These are phyloP conservation scores for Girardia tigrina DNA, from an alignment of 2,888 invertebrate genomes.

Conservation along the genomic window DNA sequence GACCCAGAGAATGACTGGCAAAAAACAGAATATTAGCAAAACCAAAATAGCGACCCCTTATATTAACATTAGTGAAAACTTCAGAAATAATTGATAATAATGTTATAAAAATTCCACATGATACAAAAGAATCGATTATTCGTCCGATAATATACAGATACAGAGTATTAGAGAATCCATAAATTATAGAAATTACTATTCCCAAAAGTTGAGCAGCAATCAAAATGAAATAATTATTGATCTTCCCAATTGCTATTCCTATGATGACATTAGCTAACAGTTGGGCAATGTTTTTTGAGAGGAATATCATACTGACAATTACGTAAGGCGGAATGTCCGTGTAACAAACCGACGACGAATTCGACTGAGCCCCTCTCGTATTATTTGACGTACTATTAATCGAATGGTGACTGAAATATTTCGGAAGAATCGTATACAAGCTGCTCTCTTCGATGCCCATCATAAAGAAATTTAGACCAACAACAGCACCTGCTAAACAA, in stretches of 20 bases:
- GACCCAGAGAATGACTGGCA: not conserved
- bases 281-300: not conserved
- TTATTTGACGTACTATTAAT: not conserved
- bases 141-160: not conserved
- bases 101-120: not conserved
- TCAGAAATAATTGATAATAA: not conserved
- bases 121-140: not conserved
- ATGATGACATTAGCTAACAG: not conserved
- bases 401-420: not conserved
- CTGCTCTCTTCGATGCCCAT: not conserved
- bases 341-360: not conserved
- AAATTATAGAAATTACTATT: not conserved
- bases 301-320: not conserved
- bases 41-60: not conserved
- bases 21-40: not conserved
- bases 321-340: not conserved
- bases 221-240: not conserved
- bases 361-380: not conserved
- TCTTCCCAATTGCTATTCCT: not conserved
- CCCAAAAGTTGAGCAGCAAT: not conserved
- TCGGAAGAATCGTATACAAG: not conserved
- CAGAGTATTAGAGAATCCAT: not conserved
- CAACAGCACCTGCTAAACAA: not conserved
- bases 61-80: not conserved
- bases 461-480: constrained; percentile 12